phyloP scores from a whole-genome alignment of 2,797 vertebrate genomes.

The Hyperoplus lanceolatus region DNA sequence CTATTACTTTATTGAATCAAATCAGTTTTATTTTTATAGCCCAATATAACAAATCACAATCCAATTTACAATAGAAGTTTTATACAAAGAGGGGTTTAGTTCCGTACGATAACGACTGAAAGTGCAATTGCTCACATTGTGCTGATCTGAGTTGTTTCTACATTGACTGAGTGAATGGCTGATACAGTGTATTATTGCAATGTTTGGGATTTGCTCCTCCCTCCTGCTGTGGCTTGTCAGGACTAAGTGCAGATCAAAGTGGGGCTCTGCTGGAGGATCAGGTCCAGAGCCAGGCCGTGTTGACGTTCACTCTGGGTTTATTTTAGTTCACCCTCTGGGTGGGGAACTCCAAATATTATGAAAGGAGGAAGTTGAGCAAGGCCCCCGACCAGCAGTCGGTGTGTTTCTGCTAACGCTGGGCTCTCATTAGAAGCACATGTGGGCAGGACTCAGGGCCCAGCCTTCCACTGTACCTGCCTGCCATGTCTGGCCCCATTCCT shows the following conservation, averaged over 20 bases:
- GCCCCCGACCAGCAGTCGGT: slow-evolving; percentile 63
- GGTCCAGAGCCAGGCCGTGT: slow-evolving; percentile 62
- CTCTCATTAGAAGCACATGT: slow-evolving; percentile 84
- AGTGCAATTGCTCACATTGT: slow-evolving; percentile 19
- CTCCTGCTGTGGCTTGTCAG: slow-evolving; percentile 70
- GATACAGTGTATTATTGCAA: slow-evolving; percentile 61
- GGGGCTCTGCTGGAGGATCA: slow-evolving; percentile 60
- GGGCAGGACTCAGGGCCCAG: slow-evolving; percentile 39
- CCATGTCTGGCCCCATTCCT: slow-evolving; percentile 57
- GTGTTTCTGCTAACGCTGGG: slow-evolving; percentile 62
- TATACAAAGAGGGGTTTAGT: neutral
- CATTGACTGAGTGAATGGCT: slow-evolving; percentile 38
- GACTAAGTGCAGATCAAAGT: slow-evolving; percentile 81
- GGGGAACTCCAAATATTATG: slow-evolving; percentile 86
- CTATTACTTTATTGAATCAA: too few relatives aligned
- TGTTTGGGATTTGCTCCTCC: slow-evolving; percentile 66
- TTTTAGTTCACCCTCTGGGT: slow-evolving; percentile 83
- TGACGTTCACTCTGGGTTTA: slow-evolving; percentile 78
- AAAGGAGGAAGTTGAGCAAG: slow-evolving; percentile 83
- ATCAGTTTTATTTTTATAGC: too few relatives aligned
- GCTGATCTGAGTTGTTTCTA: slow-evolving; percentile 53
- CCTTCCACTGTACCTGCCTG: slow-evolving; percentile 56
- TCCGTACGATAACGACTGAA: slow-evolving; percentile 1
- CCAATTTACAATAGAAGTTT: neutral
- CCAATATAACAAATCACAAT: too few relatives aligned